Evolutionary conservation across 1,140 invertebrate genomes (phyloP), one percentile per base, ranked within the genome.

Genomic region (Triops longicaudatus): DNA sequence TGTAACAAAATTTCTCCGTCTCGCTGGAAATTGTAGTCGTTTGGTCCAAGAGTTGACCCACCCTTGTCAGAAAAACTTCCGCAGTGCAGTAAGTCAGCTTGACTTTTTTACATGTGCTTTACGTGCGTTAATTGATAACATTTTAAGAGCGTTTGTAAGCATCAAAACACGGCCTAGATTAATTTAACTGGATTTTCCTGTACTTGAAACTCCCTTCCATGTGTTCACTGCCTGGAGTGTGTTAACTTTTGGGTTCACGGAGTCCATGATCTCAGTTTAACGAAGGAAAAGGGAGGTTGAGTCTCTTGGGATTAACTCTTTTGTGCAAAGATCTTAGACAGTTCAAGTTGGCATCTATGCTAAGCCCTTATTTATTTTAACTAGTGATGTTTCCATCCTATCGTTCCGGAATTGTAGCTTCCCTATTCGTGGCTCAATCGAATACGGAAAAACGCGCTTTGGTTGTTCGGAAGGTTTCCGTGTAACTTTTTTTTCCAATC

Each of bases 191-290:
- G 22, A 17, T 22, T 63, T 63, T 22, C 3, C 14, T 6, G 17
- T n/a, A 63, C 14, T 22, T 63, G 14, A 22, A 63, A 63, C 22
- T 22, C 14, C 6, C 50, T 63, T 63, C 50, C 50, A 63, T 63
- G 50, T 63, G 50, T 63, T 63, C 50, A 63, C 50, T 63, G 50
- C 50, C 50, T 63, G 10, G 50, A 22, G 50, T 63, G 50, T 63
- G 22, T 63, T 63, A 22, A n/a, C n/a, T 63, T 11, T 63, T 63
- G 17, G 3, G 50, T 63, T 22, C n/a, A 63, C 50, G 50, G 50
- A 63, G 50, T 22, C 50, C 14, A 63, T 63, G 50, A 63, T 63
- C 50, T 63, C 50, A 63, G 50, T 63, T 63, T 63, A 22, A 63
- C 10, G 5, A 22, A 63, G 17, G 22, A 63, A 63, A 63, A 63